phyloP scores from a whole-genome alignment of 2,113 vertebrate genomes.

The Spermophilus dauricus region DNA sequence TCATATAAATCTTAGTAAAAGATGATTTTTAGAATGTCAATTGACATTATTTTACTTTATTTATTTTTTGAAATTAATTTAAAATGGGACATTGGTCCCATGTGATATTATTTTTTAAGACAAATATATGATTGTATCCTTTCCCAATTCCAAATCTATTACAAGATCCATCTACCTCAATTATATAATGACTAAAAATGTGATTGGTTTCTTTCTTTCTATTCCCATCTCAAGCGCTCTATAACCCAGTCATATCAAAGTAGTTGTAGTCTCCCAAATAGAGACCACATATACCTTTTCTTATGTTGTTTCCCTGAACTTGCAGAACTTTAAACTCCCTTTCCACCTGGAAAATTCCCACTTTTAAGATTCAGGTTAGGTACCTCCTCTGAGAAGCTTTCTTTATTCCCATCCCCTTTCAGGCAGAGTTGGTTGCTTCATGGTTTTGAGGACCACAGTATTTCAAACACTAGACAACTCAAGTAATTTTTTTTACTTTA shows the following conservation, averaged over 20 bases:
- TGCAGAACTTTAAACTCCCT: neutral
- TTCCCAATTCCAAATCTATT: conserved; percentile 5
- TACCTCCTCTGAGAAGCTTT: neutral
- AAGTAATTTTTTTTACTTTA: neutral
- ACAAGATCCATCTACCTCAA: neutral
- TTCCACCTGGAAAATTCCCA: neutral
- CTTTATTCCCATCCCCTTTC: neutral
- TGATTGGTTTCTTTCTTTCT: conserved; percentile 27
- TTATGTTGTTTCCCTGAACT: neutral
- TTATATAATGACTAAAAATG: neutral
- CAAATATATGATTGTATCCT: neutral
- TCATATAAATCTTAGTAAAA: conserved; percentile 10
- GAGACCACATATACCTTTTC: neutral
- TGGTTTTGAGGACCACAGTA: neutral
- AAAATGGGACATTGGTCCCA: conserved; percentile 1
- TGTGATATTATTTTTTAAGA: conserved; percentile 23
- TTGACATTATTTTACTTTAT: neutral
- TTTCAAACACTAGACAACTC: neutral
- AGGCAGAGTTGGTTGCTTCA: neutral
- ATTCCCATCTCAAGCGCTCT: neutral
- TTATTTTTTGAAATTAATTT: too few species aligned
- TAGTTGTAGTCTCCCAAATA: neutral
- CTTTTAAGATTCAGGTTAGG: neutral
- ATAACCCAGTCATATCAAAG: neutral
- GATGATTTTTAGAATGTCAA: neutral